Evolutionary conservation across 2,113 vertebrate genomes (phyloP), one percentile per base, ranked within the genome.

Genomic region (Notarius quadriscutis): DNA sequence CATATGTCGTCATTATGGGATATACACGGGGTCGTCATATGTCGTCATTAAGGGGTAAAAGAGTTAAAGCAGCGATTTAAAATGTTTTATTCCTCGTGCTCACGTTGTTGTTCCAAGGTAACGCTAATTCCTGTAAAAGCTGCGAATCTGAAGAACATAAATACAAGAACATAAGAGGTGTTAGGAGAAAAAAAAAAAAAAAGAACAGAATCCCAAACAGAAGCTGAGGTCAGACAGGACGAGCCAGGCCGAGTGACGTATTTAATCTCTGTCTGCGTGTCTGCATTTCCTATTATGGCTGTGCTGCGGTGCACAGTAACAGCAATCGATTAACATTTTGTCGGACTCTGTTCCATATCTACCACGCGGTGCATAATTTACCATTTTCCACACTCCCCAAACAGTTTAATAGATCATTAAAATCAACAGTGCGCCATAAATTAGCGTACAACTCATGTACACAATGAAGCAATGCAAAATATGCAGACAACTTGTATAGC

Each of bases 211-310:
- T 67, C 81, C 81, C 22, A 83, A 65, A 83, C 81, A 83, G 41
- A 83, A 65, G 58, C 81, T 67, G 81, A 65, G 20, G 60, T 83
- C 81, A 83, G 22, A 83, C 60, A 83, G 81, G 81, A 83, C 9
- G 81, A 51, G 25, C 25, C 53, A 53, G 62, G 48, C 48, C 62
- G 18, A 67, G 41, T 83, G 81, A 83, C 48, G 62, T 18, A 20
- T 30, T 65, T 83, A 27, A 67, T 83, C 60, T 65, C 7, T 2
- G 81, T 65, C 81, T 82, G 81, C 1, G 27, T 34, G 22, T n/a
- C 12, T 84, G 55, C 1, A 62, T 51, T 87, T 74, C 86, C 86
- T 87, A 82, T 81, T 81, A 81, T 60, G 85, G 86, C 55, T 82
- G 55, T 55, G 53, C 79, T 60, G 67, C 17, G 7, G 51, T 34